A percentile compares a stretch with the other conserved stretches of the same genome.
Evolutionary conservation across 2,888 invertebrate genomes (phyloP).

Genomic region (Teinopalpus imperialis): DNA sequence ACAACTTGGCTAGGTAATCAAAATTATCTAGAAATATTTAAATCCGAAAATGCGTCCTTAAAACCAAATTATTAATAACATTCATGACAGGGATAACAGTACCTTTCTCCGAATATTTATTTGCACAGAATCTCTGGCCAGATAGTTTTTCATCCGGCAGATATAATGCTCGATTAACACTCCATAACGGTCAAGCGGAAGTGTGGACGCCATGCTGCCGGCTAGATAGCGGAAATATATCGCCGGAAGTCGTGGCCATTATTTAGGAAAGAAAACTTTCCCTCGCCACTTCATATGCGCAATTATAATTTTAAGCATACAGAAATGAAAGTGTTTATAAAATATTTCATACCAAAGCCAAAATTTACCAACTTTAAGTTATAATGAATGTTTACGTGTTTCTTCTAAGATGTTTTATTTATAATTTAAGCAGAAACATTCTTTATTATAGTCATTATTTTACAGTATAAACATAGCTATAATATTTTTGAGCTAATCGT

Average conservation of each 20-base stretch:
- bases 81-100: conserved; percentile 27
- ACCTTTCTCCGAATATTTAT: conserved; percentile 48
- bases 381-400: no score
- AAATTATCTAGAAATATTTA: no score
- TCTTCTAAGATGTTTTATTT: no score
- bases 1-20: no score
- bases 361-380: no score
- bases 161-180: conserved; percentile 79
- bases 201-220: conserved; percentile 69
- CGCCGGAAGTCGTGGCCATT: conserved; percentile 74
- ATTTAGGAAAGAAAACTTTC: conserved; percentile 73
- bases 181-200: conserved; percentile 77
- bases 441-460: no score
- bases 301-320: conserved; percentile 56
- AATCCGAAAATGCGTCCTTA: no score
- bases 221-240: conserved; percentile 80
- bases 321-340: background rate
- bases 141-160: conserved; percentile 74
- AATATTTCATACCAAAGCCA: conserved; percentile 6
- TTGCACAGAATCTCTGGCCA: conserved; percentile 40
- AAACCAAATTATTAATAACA: no score
- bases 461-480: no score
- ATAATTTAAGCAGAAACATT: no score
- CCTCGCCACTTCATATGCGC: conserved; percentile 68
- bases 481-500: no score